These are phyloP conservation scores for Leptatherina wallacei DNA, from an alignment of 2,797 vertebrate genomes.

Conservation along the genomic window DNA sequence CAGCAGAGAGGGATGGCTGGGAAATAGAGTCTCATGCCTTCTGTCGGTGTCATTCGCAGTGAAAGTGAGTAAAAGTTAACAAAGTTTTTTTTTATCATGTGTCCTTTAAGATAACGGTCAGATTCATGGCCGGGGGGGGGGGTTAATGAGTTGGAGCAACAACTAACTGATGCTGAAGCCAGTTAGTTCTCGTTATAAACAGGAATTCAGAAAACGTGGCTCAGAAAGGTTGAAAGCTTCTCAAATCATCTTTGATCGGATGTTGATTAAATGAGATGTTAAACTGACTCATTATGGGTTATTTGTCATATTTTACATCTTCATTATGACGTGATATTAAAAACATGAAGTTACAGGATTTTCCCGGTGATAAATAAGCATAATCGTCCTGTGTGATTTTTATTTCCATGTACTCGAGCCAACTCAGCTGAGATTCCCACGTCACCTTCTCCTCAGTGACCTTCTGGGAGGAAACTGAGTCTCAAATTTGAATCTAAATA, in stretches of 20 bases:
- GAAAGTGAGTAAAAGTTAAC: conserved; percentile 32
- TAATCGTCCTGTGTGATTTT: neutral
- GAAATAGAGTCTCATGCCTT: conserved; percentile 51
- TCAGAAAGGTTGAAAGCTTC: conserved; percentile 22
- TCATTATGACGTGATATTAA: conserved; percentile 2
- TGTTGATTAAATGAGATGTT: conserved; percentile 33
- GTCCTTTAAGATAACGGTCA: no score
- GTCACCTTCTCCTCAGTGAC: neutral
- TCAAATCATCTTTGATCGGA: conserved; percentile 24
- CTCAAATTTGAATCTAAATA: neutral
- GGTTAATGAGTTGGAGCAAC: no score
- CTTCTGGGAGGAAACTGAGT: neutral
- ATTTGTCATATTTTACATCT: conserved; percentile 45
- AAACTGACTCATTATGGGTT: conserved; percentile 21
- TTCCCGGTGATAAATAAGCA: neutral
- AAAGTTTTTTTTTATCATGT: neutral
- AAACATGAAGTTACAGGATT: neutral
- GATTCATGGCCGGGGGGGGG: no score
- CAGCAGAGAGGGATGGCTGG: conserved; percentile 29
- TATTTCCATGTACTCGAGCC: neutral
- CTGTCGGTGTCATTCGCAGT: conserved; percentile 31
- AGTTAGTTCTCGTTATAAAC: no score
- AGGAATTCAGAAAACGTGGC: conserved; percentile 23
- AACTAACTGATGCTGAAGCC: no score
- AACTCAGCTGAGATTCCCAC: neutral